Percentiles rank a stretch among this genome's conserved stretches.
phyloP scores from a whole-genome alignment of 2,797 vertebrate species.

The Enteromius fasciolatus region DNA sequence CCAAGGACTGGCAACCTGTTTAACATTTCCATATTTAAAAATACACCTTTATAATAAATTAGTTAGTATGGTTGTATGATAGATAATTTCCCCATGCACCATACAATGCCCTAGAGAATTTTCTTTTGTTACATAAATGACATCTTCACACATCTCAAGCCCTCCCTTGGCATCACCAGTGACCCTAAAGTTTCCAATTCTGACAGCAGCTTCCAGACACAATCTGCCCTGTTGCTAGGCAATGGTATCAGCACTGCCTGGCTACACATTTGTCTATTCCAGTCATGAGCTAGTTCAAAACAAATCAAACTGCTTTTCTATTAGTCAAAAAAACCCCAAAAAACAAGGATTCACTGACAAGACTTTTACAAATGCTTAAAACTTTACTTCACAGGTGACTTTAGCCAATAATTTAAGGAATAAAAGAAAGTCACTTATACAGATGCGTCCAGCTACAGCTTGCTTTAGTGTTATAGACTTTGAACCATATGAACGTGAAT shows the following conservation, averaged over 20 bases:
- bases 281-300: constrained; percentile 71
- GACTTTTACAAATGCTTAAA: constrained; percentile 8
- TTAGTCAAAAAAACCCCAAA: constrained; percentile 53
- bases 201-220: constrained; percentile 62
- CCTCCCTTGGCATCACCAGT: constrained; percentile 57
- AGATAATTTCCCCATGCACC: constrained; percentile 8
- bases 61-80: background rate
- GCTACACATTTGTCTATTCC: constrained; percentile 80
- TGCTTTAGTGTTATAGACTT: constrained; percentile 50
- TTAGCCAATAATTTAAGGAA: constrained; percentile 49
- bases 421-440: constrained; percentile 3
- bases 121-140: constrained; percentile 49
- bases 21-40: background rate
- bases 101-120: constrained; percentile 13
- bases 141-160: constrained; percentile 62
- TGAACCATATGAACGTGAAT: constrained; percentile 22
- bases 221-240: constrained; percentile 77
- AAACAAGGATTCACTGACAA: background rate
- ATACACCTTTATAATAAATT: background rate
- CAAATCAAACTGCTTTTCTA: constrained; percentile 70
- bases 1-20: background rate
- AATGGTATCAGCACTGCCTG: constrained; percentile 77
- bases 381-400: background rate
- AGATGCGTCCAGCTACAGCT: constrained; percentile 6
- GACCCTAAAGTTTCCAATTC: constrained; percentile 51